Conservation (phyloP, 2,888 invertebrate genomes). For the Tethea ocularis region DNA sequence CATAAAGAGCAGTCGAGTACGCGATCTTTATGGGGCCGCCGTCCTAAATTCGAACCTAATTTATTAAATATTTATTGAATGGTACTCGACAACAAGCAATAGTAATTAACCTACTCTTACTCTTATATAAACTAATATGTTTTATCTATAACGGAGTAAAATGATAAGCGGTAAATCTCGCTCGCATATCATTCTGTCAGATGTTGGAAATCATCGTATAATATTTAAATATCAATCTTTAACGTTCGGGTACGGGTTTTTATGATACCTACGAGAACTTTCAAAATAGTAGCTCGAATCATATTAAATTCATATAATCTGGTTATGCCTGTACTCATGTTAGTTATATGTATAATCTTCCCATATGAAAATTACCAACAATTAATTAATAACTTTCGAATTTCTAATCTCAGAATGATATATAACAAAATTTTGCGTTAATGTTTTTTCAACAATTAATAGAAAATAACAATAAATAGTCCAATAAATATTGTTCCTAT, state of each 20-base stretch:
- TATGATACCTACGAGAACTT: not conserved
- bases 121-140: constrained; percentile 9
- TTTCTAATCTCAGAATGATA: too few relatives aligned
- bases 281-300: not conserved
- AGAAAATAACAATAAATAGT: too few relatives aligned
- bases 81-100: constrained; percentile 27
- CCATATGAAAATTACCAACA: too few relatives aligned
- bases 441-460: too few relatives aligned
- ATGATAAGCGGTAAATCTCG: not conserved
- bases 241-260: not conserved
- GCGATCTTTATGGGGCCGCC: constrained; percentile 62
- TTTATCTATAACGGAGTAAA: not conserved
- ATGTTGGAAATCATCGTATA: too few relatives aligned
- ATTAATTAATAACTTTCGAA: too few relatives aligned
- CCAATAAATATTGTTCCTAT: too few relatives aligned
- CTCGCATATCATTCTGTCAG: not conserved
- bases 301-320: not conserved
- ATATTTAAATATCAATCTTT: too few relatives aligned
- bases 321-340: not conserved
- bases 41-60: constrained; percentile 63
- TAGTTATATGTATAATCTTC: too few relatives aligned
- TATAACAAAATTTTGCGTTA: too few relatives aligned
- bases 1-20: constrained; percentile 58
- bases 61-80: constrained; percentile 62
- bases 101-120: constrained; percentile 29